Base-by-base conservation (phyloP, 2,888 invertebrate genomes). In the Athalia rosae region DNA sequence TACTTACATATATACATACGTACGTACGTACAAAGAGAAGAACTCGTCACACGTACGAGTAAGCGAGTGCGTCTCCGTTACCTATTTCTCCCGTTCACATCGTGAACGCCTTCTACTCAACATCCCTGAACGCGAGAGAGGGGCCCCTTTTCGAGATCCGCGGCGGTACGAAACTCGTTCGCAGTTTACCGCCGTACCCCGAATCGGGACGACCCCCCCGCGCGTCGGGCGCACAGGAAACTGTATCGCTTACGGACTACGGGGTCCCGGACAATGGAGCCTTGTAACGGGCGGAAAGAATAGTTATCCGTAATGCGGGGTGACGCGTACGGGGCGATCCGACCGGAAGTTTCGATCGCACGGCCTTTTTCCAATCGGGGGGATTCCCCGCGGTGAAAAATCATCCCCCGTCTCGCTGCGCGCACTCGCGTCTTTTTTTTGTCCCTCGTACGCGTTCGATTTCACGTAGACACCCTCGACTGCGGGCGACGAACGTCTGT, bases 241-340 rank as follows among this genome's bases (percentile, higher is more conserved):
- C 84, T 85, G 85, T 88, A 87, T 88, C 89, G 85, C 85, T 88
- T 87, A 85, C 88, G 81, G 81, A 76, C 15, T 80, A 84, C 81
- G 82, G 84, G 81, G 82, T 81, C 82, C 77, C 62, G 66, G 81
- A 84, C 87, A 85, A 86, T 87, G 79, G 86, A 80, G 83, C 80
- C 81, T 83, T 81, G 71, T 82, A 83, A 85, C 83, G 84, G 87
- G 85, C 86, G 87, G 87, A 88, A 88, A 87, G 88, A 85, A 86
- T 85, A 86, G 87, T 87, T 88, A 87, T 85, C 83, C 84, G 85
- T 88, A 87, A 87, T 88, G 85, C 83, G 84, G 86, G 85, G 84
- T 83, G 87, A 87, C 87, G 87, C 87, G 87, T 87, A 86, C 71
- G 71, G 71, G 87, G 87, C 87, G 86, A 88, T 85, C 84, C 83